A percentile compares a stretch with the other conserved stretches of the same genome.
Evolutionary conservation across 2,113 vertebrate genomes (phyloP).

Genomic region (Pachypanchax playfairii): DNA sequence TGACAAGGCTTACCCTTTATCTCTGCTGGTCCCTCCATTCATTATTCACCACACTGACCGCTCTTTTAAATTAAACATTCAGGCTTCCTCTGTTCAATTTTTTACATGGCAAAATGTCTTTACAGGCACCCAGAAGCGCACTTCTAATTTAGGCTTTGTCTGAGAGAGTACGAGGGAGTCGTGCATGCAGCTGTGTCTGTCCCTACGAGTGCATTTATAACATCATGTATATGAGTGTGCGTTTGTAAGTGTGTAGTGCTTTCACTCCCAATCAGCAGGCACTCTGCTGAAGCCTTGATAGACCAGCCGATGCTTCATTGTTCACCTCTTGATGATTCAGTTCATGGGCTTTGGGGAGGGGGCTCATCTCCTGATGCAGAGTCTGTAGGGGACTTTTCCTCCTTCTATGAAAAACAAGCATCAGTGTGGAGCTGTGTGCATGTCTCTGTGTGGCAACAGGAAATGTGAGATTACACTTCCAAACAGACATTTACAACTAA

Average conservation of each 20-base stretch:
- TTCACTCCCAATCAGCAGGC: constrained; percentile 31
- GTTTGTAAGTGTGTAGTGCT: not conserved
- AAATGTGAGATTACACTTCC: constrained; percentile 41
- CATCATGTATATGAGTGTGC: constrained; percentile 3
- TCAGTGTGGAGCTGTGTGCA: constrained; percentile 11
- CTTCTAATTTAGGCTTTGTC: constrained; percentile 56
- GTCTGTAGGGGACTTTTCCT: constrained; percentile 34
- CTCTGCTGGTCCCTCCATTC: constrained; percentile 34
- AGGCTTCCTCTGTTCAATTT: constrained; percentile 41
- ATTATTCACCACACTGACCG: constrained; percentile 63
- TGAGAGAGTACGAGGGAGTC: constrained; percentile 10
- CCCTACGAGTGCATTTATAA: constrained; percentile 2
- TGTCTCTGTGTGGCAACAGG: constrained; percentile 37
- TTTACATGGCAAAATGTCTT: constrained; percentile 56
- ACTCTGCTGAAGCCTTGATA: constrained; percentile 31
- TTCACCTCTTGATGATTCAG: constrained; percentile 52
- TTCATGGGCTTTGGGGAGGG: constrained; percentile 26
- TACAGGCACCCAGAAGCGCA: constrained; percentile 35
- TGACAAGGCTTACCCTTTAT: constrained; percentile 29
- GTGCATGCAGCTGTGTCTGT: constrained; percentile 17
- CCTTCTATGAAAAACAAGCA: constrained; percentile 25
- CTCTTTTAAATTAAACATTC: constrained; percentile 62
- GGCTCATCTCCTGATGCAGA: constrained; percentile 21
- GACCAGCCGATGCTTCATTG: constrained; percentile 35
- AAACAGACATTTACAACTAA: constrained; percentile 45